phyloP scores from a whole-genome alignment of 2,113 vertebrate genomes.

The Ctenomys sociabilis region DNA sequence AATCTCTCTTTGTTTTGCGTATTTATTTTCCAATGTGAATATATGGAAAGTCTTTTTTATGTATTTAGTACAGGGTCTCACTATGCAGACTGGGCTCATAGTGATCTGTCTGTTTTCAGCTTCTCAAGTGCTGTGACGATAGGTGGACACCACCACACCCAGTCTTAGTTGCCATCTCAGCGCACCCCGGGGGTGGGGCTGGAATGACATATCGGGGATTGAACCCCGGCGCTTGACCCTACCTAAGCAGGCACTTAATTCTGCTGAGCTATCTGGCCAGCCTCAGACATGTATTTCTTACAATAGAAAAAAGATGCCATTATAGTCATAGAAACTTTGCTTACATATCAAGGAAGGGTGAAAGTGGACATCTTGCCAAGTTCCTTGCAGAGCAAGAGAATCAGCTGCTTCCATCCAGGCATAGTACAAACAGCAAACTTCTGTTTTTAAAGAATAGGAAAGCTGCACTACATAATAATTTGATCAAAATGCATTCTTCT shows the following conservation, averaged over 20 bases:
- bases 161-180: no score
- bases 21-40: no score
- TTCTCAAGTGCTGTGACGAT: no score
- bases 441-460: not conserved
- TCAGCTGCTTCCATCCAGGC: not conserved
- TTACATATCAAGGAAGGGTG: constrained; percentile 25
- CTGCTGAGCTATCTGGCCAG: no score
- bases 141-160: no score
- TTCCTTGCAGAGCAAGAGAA: not conserved
- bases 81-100: no score
- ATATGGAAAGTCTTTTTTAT: not conserved
- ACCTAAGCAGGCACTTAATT: no score
- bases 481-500: not conserved
- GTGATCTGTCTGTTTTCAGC: no score
- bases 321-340: not conserved
- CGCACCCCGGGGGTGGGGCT: no score
- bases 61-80: no score
- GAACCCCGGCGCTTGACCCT: no score
- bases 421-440: not conserved
- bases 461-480: not conserved
- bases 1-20: not conserved
- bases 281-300: not conserved
- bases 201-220: no score
- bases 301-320: not conserved
- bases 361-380: not conserved